Base-by-base conservation (phyloP, 2,888 invertebrate species). In the Myathropa florea region DNA sequence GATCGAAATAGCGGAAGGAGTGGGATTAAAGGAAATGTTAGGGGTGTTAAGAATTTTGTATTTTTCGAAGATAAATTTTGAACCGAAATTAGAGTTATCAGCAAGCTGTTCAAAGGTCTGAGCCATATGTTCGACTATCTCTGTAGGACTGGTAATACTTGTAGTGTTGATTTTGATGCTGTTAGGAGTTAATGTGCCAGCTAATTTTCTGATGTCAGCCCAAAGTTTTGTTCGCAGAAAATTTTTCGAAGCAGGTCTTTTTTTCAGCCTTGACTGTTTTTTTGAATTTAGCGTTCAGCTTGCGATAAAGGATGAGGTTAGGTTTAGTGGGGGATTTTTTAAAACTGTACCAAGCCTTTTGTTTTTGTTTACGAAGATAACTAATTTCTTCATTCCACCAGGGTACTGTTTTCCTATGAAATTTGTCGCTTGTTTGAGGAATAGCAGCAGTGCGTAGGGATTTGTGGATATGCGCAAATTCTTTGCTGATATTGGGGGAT, bases 381-480 rank as follows among this genome's bases (percentile, higher is more conserved):
- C 24, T 24, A 57, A 57, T 57, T 23, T 57, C 57, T 9, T 57
- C 21, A n/a, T 63, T 73, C 72, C 72, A 63, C 55, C 53, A 61
- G 3, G n/a, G 53, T 21, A 24, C 18, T 23, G 53, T 72, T 33
- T 63, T 63, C 23, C 21, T 73, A 30, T 12, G 63, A 24, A 3
- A 39, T 18, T 46, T 67, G 28, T 67, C 23, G 6, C 30, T 76
- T n/a, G 76, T 76, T 76, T 76, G 76, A 10, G 76, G 67, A 21
- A 76, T 60, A 10, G 46, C 21, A 23, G 76, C 59, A 23, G 67
- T 46, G 9, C 65, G 76, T 46, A 76, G 46, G 39, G 59, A n/a
- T 67, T 67, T 60, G 18, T 67, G 65, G 24, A 76, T 76, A n/a
- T 67, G 30, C 0, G 67, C 59, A n/a, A 23, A 65, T 75, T 65